phyloP scores from a whole-genome alignment of 2,888 invertebrate genomes.

The Tetragnatha montana region DNA sequence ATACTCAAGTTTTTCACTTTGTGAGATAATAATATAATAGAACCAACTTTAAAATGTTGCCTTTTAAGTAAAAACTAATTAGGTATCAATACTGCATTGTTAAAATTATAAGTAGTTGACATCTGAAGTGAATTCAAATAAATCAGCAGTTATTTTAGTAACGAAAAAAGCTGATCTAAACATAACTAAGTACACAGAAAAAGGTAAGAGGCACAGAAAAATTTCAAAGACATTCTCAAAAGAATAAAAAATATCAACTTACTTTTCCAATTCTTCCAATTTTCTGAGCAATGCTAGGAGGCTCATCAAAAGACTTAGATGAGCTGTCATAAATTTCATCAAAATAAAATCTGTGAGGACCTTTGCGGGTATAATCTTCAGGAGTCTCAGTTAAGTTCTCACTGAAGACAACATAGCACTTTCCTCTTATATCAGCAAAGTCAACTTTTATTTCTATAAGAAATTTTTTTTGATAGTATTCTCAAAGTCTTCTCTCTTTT shows the following conservation, averaged over 20 bases:
- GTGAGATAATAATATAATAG: no score
- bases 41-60: no score
- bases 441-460: conserved; percentile 79
- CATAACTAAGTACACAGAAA: not conserved
- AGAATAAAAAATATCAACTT: not conserved
- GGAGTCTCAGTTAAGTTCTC: conserved; percentile 79
- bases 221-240: not conserved
- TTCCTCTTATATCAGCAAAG: conserved; percentile 82
- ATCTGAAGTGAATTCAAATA: no score
- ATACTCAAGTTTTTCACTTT: no score
- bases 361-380: conserved; percentile 81
- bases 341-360: conserved; percentile 86
- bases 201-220: not conserved
- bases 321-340: conserved; percentile 81
- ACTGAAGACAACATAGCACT: conserved; percentile 83
- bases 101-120: no score
- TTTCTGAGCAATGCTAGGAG: conserved; percentile 80
- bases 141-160: no score
- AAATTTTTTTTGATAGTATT: not conserved
- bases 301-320: conserved; percentile 80
- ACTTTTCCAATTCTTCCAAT: conserved; percentile 81
- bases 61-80: no score
- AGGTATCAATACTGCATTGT: no score
- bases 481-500: no score
- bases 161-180: not conserved